Conservation (phyloP, 2,797 vertebrate genomes). For the Malurus leucopterus region DNA sequence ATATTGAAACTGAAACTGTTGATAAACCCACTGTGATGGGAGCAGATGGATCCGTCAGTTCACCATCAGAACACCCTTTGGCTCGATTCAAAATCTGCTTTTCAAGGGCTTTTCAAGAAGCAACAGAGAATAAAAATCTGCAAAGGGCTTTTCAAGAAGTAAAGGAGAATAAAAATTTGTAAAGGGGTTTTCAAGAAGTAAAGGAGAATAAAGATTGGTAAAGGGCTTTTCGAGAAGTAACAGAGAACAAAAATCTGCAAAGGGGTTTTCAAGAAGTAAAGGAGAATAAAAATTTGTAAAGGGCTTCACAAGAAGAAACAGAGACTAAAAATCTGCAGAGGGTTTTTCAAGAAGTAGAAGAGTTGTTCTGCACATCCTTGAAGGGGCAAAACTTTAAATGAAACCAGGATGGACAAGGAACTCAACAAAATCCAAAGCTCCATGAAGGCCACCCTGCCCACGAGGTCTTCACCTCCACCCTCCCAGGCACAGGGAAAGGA, state of each 20-base stretch:
- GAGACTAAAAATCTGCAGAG: background rate
- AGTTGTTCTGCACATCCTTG: background rate
- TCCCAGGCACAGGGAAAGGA: accelerated
- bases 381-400: background rate
- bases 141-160: background rate
- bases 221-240: background rate
- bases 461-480: background rate
- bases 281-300: background rate
- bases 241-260: background rate
- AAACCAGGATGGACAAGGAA: background rate
- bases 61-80: background rate
- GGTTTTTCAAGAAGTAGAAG: background rate
- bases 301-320: background rate
- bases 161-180: background rate
- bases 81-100: background rate
- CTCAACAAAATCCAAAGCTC: background rate
- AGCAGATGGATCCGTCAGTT: background rate
- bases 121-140: background rate
- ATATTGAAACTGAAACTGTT: background rate
- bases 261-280: background rate
- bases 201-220: background rate
- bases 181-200: background rate
- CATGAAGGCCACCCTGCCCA: accelerated
- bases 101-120: background rate
- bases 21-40: background rate